Evolutionary conservation across 2,797 vertebrate species (phyloP).

Genomic region (Orientallactaga sibirica): DNA sequence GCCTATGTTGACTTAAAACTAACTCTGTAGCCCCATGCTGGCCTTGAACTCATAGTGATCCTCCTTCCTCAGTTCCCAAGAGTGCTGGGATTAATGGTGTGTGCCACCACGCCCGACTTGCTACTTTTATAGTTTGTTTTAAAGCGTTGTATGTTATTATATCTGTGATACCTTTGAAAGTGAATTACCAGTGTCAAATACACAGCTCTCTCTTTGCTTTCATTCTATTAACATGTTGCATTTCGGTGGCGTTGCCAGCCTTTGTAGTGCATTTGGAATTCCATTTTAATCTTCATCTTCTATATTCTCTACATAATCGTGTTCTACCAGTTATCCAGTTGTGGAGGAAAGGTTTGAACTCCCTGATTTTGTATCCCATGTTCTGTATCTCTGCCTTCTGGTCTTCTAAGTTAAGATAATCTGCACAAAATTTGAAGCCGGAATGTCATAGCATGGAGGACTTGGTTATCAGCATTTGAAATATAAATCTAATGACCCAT

Average conservation of each 20-base stretch:
- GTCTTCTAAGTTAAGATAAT: neutral
- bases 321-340: neutral
- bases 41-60: too few relatives aligned
- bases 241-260: neutral
- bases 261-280: conserved; percentile 40
- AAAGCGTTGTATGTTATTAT: neutral
- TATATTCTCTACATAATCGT: neutral
- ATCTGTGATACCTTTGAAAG: neutral
- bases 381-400: neutral
- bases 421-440: too few relatives aligned
- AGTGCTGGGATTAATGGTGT: too few relatives aligned
- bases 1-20: too few relatives aligned
- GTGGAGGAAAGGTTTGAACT: neutral
- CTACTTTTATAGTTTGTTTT: too few relatives aligned
- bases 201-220: neutral
- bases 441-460: neutral
- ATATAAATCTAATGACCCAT: neutral
- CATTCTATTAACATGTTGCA: neutral
- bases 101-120: too few relatives aligned
- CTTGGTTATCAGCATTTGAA: neutral
- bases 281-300: neutral
- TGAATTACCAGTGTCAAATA: neutral
- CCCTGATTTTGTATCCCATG: neutral
- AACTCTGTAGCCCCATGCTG: too few relatives aligned
- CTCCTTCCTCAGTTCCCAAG: too few relatives aligned